phyloP scores from a whole-genome alignment of 1,140 invertebrate genomes.

The Notospermus geniculatus region DNA sequence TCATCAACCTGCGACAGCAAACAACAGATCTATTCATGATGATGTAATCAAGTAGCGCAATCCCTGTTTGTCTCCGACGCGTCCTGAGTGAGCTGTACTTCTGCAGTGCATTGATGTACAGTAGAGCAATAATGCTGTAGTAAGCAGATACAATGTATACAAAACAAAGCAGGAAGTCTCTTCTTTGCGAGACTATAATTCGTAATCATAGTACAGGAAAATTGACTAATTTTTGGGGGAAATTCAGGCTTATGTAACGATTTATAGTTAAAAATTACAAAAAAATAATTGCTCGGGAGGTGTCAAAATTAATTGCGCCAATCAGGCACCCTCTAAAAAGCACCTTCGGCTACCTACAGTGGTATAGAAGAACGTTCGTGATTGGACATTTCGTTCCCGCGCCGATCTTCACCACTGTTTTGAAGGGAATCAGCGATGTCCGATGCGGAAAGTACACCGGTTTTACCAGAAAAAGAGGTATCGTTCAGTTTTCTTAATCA shows the following conservation, averaged over 20 bases:
- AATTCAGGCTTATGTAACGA: neutral
- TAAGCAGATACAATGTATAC: too few relatives aligned
- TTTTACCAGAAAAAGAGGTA: slow-evolving; percentile 20
- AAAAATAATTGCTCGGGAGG: neutral
- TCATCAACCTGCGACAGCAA: too few relatives aligned
- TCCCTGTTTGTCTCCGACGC: too few relatives aligned
- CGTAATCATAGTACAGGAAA: neutral
- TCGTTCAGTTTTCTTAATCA: neutral
- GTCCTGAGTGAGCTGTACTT: too few relatives aligned
- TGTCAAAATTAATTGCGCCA: neutral
- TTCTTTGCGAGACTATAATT: too few relatives aligned
- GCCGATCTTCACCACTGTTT: slow-evolving; percentile 43
- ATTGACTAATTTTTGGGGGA: neutral
- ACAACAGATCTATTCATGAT: too few relatives aligned
- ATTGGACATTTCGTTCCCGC: slow-evolving; percentile 31
- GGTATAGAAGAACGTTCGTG: slow-evolving; percentile 3
- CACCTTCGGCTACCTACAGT: too few relatives aligned
- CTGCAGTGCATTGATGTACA: too few relatives aligned
- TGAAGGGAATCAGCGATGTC: slow-evolving; percentile 33
- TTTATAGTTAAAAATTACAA: neutral
- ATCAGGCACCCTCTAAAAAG: neutral
- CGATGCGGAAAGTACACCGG: slow-evolving; percentile 31
- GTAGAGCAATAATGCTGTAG: too few relatives aligned
- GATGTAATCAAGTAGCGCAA: too few relatives aligned
- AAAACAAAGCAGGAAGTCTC: too few relatives aligned